Base-by-base conservation (phyloP, 2,888 invertebrate species). In the Torymus auratus region DNA sequence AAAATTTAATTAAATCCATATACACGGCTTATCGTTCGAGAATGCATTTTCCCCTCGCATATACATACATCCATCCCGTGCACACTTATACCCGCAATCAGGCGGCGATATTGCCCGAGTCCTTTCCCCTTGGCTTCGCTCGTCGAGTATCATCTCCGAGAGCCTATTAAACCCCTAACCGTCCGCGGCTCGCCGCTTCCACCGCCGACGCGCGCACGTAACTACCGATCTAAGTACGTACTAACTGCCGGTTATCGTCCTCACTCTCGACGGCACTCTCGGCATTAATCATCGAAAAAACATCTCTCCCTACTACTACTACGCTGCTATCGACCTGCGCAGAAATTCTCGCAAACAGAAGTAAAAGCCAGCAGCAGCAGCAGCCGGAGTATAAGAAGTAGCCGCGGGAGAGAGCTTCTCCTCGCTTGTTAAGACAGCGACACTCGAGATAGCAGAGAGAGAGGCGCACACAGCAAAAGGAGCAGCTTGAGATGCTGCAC, bases 211-310 rank as follows among this genome's bases (percentile, higher is more conserved):
- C 28, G 15, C 58, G 15, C 41, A 14, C 56, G 52, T 50, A 76
- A 69, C 62, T 69, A 53, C 69, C 76, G 62, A 76, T 77, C 82
- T 83, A 84, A 85, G 85, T 85, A 85, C 82, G 83, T 84, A 86
- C 86, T 86, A 86, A 87, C 86, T 84, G 84, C 84, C 83, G 84
- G 83, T 86, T 85, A 84, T 83, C 82, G 73, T 81, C 80, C 78
- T 73, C 73, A 58, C 80, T 80, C 12, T 20, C 20, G 28, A 5
- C 64, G n/a, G 13, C 56, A 50, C 17, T 7, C 20, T 7, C 20
- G 41, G 58, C 58, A 72, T 78, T 68, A 61, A 72, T 72, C 65
- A 72, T 67, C 17, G 55, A 67, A 76, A 67, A 41, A 70, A 71
- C 55, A 76, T 61, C 68, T 41, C 41, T 41, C 7, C 41, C 7